Evolutionary conservation across 53 echinoderm and acorn worm species (phyloP), one percentile per base, ranked within the genome.

Genomic region (Henricia sp.): DNA sequence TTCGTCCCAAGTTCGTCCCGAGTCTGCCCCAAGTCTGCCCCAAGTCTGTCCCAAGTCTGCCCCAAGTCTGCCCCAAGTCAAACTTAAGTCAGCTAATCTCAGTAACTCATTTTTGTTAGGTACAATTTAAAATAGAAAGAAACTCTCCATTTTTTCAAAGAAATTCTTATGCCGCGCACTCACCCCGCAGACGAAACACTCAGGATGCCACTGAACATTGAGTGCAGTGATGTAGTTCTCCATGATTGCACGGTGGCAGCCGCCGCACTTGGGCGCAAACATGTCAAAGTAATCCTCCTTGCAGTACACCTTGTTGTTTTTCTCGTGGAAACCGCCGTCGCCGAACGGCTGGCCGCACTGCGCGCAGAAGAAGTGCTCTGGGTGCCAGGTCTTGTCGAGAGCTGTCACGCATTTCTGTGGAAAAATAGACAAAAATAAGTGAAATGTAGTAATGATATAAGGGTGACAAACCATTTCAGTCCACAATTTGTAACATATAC

Each of bases 281-380:
- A 97, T 94, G 74, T 90, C 94, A 75, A 97, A 97, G 87, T 97
- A 97, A 71, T 97, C 99, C 23, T 97, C 99, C 12, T 78, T 72
- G 54, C 99, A 97, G 84, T 94, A 97, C 27, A 94, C 92, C 52
- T 95, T 88, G 84, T 94, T 94, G 58, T 97, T 92, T 82, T 97
- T 97, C 94, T 97, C 99, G 23, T 97, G 99, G 89, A 97, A 97
- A 32, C 99, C 99, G 26, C 86, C 91, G 2, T 94, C 90, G 32
- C 84, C 92, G 39, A 97, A 97, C 30, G 90, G 88, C 67, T 94
- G 92, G 21, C 99, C 99, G 36, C 99, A 97, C 90, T 97, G 94
- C 29, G 94, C 92, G 69, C 99, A 97, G 88, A 97, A 97, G 91
- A 97, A 97, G 52, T 97, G 99, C 50, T 97, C 99, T 16, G 99